phyloP scores from a whole-genome alignment of 1,140 invertebrate species.

The Cydia splendana region DNA sequence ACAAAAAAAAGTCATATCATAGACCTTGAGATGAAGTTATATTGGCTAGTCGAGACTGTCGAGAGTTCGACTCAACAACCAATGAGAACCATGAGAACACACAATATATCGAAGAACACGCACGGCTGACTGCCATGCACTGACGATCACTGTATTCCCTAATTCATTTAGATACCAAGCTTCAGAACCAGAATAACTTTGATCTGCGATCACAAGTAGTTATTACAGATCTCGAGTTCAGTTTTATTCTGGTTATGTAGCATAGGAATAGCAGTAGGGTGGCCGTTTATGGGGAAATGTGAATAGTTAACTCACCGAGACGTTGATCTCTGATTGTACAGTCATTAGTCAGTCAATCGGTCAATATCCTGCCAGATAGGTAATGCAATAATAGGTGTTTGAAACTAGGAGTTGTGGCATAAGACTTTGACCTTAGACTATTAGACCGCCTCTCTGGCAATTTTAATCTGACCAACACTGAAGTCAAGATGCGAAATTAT shows the following conservation, averaged over 20 bases:
- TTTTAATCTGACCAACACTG: too few species aligned
- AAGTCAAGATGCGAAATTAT: too few species aligned
- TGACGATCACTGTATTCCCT: not conserved
- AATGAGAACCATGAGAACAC: not conserved
- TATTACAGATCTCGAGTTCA: not conserved
- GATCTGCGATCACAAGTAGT: not conserved
- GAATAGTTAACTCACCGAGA: constrained; percentile 4
- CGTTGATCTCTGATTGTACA: constrained; percentile 11
- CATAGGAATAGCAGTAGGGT: not conserved
- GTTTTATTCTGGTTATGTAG: not conserved
- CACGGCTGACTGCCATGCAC: constrained; percentile 1
- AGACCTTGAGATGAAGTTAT: not conserved
- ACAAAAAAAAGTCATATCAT: not conserved
- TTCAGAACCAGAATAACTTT: not conserved
- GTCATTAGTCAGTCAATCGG: constrained; percentile 7
- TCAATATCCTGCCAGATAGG: not conserved
- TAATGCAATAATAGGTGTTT: not conserved
- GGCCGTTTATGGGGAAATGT: not conserved
- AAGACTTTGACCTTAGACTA: too few species aligned
- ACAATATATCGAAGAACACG: not conserved
- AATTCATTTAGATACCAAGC: not conserved
- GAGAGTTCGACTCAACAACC: not conserved
- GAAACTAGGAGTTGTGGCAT: not conserved
- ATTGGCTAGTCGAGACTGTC: not conserved
- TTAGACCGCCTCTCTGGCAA: too few species aligned